Conservation (phyloP, 2,888 invertebrate species). For the Nephrotoma guestfalica region DNA sequence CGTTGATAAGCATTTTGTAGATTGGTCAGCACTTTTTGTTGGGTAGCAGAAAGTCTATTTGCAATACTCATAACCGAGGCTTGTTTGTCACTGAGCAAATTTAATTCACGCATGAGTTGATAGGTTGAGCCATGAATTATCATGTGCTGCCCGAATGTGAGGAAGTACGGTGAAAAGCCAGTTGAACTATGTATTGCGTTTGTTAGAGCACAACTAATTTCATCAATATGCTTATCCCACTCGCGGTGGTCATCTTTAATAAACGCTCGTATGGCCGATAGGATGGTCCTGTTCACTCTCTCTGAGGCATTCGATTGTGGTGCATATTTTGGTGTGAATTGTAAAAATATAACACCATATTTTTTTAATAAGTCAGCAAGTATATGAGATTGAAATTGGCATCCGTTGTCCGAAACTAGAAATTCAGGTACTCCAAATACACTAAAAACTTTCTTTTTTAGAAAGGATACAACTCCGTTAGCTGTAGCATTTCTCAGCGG, state of each 20-base stretch:
- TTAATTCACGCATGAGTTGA: not conserved
- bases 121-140: not conserved
- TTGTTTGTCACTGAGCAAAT: not conserved
- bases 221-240: not conserved
- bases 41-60: not conserved
- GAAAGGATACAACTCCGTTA: not conserved
- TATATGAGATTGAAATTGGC: not conserved
- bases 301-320: not conserved
- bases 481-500: not conserved
- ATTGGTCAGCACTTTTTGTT: not conserved
- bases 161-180: not conserved
- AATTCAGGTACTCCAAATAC: not conserved
- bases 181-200: not conserved
- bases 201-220: not conserved
- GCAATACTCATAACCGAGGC: not conserved
- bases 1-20: not conserved
- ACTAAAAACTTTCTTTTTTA: not conserved
- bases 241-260: not conserved
- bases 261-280: not conserved
- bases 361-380: not conserved
- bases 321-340: not conserved
- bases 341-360: not conserved
- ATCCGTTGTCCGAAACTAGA: not conserved
- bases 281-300: not conserved
- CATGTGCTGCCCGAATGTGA: not conserved